These are phyloP conservation scores for Karalla daura DNA, from an alignment of 2,797 vertebrate species.

Conservation along the genomic window DNA sequence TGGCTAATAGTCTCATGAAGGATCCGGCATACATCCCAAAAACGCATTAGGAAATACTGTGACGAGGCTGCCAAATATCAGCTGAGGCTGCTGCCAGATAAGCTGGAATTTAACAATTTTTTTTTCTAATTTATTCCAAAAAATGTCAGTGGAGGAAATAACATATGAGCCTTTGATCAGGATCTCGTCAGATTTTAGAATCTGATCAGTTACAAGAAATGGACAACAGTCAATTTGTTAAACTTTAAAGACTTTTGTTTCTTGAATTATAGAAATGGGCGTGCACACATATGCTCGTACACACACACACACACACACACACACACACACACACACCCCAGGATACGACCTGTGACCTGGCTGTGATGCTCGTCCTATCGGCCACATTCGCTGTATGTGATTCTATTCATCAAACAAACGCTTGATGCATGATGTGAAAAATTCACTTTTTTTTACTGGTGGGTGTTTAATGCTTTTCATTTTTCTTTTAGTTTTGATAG, in stretches of 20 bases:
- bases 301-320: too few species aligned
- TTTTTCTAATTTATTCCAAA: not conserved
- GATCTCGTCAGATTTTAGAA: too few species aligned
- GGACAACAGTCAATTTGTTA: too few species aligned
- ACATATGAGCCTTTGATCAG: too few species aligned
- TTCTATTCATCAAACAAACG: not conserved
- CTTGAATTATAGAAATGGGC: too few species aligned
- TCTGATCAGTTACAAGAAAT: too few species aligned
- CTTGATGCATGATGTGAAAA: too few species aligned
- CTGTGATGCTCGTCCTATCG: not conserved
- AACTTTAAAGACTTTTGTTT: too few species aligned
- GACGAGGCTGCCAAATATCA: constrained; percentile 4
- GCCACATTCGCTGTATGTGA: not conserved
- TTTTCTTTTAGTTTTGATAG: not conserved
- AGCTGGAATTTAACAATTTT: not conserved
- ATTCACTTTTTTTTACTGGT: not conserved
- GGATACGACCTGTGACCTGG: too few species aligned
- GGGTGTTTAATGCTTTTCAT: not conserved
- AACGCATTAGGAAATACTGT: constrained; percentile 18
- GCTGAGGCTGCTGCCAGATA: not conserved
- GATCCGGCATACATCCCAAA: constrained; percentile 2
- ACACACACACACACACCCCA: too few species aligned
- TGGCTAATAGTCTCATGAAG: constrained; percentile 28
- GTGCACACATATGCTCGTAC: too few species aligned
- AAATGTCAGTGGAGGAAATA: not conserved